Percentiles rank a stretch among this genome's conserved stretches.
These are phyloP conservation scores for Fragum sueziense DNA, from an alignment of 2,888 invertebrate genomes.

Conservation along the genomic window DNA sequence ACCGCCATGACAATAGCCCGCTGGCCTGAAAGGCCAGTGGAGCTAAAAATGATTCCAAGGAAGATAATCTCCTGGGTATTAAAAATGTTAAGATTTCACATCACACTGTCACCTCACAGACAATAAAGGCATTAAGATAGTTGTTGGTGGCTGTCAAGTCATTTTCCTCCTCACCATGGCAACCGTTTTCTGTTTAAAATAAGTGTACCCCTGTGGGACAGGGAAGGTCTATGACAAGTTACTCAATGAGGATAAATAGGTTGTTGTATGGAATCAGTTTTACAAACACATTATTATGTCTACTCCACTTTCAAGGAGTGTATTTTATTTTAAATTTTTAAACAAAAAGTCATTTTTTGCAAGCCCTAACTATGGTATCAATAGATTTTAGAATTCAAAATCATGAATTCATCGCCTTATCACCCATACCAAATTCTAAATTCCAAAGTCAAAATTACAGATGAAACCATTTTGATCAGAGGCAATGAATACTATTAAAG, in stretches of 20 bases:
- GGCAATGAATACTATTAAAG: no score
- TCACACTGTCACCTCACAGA: constrained; percentile 46
- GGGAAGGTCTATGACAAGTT: constrained; percentile 20
- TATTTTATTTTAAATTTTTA: no score
- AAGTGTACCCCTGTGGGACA: constrained; percentile 41
- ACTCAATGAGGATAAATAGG: constrained; percentile 9
- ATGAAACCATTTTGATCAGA: no score
- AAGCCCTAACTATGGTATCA: no score
- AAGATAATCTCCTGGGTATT: constrained; percentile 28
- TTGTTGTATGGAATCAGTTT: neutral
- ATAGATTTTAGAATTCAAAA: no score
- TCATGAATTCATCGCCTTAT: no score
- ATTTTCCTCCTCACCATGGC: constrained; percentile 44
- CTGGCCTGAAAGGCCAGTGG: no score
- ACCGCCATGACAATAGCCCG: no score
- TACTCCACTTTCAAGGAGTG: no score
- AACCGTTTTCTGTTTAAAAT: constrained; percentile 47
- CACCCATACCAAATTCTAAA: no score
- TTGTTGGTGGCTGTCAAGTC: constrained; percentile 38
- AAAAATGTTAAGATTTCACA: constrained; percentile 31
- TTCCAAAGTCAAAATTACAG: no score
- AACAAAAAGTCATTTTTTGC: no score
- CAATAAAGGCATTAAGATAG: constrained; percentile 48
- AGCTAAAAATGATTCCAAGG: neutral
- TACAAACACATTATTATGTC: neutral